Base-by-base conservation (phyloP, 2,888 invertebrate species). In the Lepidocyrtinus sp. region DNA sequence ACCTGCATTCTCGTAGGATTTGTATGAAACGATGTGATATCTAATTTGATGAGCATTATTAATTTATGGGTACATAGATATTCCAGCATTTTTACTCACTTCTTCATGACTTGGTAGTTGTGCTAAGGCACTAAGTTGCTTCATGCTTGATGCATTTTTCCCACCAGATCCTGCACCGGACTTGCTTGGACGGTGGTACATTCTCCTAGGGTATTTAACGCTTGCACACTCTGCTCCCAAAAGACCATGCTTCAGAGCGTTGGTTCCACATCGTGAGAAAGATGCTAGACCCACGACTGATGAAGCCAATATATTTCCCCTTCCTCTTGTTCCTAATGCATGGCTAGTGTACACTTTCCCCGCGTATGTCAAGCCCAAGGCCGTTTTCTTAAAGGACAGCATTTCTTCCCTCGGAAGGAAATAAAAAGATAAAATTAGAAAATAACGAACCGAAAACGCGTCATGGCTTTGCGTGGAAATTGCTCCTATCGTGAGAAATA, bases 31-130 rank as follows among this genome's bases (percentile, higher is more conserved):
- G 12, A 36, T 36, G 36, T n/a, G 12, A 36, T 36, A 36, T 7
- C 5, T 12, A 36, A 36, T 36, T 36, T 36, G 5, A 7, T 5
- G 36, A 7, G 12, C 5, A 36, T 36, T 12, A 36, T 5, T 5
- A 36, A 36, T 36, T 36, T 12, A 36, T 12, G 12, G 12, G 36
- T 36, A 7, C 36, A 36, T 36, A 36, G 36, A 7, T 36, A 36
- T 12, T 36, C 5, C 12, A n/a, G 12, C 17, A n/a, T 50, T n/a
- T 68, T 12, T 19, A 64, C 46, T 65, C 65, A 78, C 78, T 36
- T 78, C 67, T 25, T 78, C 78, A 63, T 73, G 73, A 45, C 78
- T 78, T 68, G 78, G 78, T 17, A 78, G 55, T 68, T 50, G 26
- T 0, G 69, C 72, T 15, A 73, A 26, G 1, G 78, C 36, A 36